Evolutionary conservation across 1,140 invertebrate genomes (phyloP).

Genomic region (Drosophila lowei): DNA sequence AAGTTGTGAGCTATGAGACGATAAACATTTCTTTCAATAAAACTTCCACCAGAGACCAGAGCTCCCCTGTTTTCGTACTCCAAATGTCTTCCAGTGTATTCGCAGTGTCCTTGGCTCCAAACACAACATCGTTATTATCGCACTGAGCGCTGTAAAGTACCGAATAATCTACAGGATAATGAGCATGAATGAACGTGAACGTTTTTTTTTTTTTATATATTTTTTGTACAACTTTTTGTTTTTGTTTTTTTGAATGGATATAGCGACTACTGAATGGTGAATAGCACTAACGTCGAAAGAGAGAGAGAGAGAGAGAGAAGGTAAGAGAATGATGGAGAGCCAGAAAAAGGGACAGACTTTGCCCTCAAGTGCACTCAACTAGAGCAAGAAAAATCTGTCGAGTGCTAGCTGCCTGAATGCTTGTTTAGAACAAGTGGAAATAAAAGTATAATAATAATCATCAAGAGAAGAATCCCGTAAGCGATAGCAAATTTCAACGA

Average conservation of each 20-base stretch:
- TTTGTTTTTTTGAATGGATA: slow-evolving; percentile 34
- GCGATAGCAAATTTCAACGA: slow-evolving; percentile 27
- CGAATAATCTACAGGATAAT: slow-evolving; percentile 79
- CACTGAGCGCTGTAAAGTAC: slow-evolving; percentile 74
- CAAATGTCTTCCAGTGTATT: slow-evolving; percentile 10
- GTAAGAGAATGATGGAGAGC: background rate
- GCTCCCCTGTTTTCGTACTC: no score
- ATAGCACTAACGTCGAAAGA: background rate
- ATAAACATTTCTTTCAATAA: no score
- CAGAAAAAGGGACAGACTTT: slow-evolving; percentile 2
- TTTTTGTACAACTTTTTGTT: slow-evolving; percentile 36
- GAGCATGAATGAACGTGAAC: slow-evolving; percentile 72
- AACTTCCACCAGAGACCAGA: no score
- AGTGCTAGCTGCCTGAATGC: slow-evolving; percentile 44
- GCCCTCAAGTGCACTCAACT: slow-evolving; percentile 55
- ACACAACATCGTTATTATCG: slow-evolving; percentile 73
- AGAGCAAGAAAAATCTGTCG: slow-evolving; percentile 55
- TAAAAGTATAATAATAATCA: slow-evolving; percentile 23
- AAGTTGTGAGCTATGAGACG: no score
- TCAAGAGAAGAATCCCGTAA: slow-evolving; percentile 33
- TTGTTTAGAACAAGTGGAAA: slow-evolving; percentile 33
- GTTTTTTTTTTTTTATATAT: slow-evolving; percentile 34
- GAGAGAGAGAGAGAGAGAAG: background rate
- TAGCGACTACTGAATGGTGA: slow-evolving; percentile 19
- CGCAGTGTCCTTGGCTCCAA: slow-evolving; percentile 50